phyloP scores from a whole-genome alignment of 2,888 invertebrate genomes.

The Philaethria dido region DNA sequence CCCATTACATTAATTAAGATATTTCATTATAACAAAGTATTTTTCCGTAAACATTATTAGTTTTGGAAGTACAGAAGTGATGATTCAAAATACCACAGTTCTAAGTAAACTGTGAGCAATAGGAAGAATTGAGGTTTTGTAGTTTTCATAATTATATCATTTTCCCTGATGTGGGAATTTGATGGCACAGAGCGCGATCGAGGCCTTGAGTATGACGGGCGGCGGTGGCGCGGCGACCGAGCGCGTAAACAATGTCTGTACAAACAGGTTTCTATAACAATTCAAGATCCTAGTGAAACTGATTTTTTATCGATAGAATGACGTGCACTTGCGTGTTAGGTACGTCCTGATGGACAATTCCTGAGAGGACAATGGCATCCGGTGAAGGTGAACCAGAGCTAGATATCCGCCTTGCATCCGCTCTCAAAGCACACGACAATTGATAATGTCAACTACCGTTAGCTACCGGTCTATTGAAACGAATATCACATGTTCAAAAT shows the following conservation, averaged over 20 bases:
- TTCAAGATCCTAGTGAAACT: conserved; percentile 67
- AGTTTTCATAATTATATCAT: conserved; percentile 12
- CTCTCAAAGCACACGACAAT: background rate
- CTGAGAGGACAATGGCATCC: conserved; percentile 52
- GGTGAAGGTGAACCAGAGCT: conserved; percentile 51
- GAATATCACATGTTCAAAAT: too few species aligned
- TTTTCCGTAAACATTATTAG: conserved; percentile 31
- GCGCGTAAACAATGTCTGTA: conserved; percentile 67
- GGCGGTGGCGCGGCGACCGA: conserved; percentile 56
- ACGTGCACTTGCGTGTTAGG: conserved; percentile 48
- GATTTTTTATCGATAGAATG: conserved; percentile 58
- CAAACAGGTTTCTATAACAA: conserved; percentile 61
- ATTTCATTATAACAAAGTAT: too few species aligned
- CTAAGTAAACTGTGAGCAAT: conserved; percentile 29
- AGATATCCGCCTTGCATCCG: conserved; percentile 43
- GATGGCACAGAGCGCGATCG: conserved; percentile 58
- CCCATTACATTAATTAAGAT: background rate
- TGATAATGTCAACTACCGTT: conserved; percentile 13
- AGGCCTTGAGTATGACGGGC: conserved; percentile 66
- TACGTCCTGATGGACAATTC: conserved; percentile 49
- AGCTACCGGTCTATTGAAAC: too few species aligned
- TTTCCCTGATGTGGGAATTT: conserved; percentile 35
- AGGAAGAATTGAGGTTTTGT: background rate
- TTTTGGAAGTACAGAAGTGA: conserved; percentile 12
- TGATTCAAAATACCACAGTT: conserved; percentile 29